Conservation (phyloP, 2,797 vertebrate genomes). For the Strix occidentalis region DNA sequence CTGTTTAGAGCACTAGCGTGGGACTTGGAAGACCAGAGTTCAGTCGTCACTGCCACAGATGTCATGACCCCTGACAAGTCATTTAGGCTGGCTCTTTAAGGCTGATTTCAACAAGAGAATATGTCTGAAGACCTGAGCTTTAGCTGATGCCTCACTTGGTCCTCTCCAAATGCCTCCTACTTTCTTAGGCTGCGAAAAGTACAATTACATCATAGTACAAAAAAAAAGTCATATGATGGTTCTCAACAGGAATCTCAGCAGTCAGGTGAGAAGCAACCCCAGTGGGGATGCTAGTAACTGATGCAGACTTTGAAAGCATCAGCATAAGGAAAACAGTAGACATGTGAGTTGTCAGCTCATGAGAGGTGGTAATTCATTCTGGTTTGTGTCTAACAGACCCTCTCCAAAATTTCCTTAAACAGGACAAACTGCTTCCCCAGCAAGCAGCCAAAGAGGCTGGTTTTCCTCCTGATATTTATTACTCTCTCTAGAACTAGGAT, state of each 20-base stretch:
- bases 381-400: not conserved
- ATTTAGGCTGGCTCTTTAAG: not conserved
- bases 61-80: not conserved
- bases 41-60: not conserved
- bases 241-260: not conserved
- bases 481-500: not conserved
- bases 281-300: not conserved
- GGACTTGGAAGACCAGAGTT: not conserved
- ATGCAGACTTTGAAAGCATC: not conserved
- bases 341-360: not conserved
- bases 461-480: conserved; percentile 7
- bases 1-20: not conserved
- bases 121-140: not conserved
- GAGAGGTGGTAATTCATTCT: not conserved
- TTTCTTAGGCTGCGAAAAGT: not conserved
- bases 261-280: not conserved
- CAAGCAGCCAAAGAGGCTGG: not conserved
- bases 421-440: conserved; percentile 1
- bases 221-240: not conserved
- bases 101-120: not conserved
- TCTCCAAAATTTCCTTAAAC: not conserved
- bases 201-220: not conserved
- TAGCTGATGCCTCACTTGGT: not conserved
- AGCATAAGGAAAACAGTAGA: not conserved
- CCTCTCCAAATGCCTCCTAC: not conserved